Base-by-base conservation (phyloP, 92 coral and sea anemone genomes). In the Zoanthus sansibaricus region DNA sequence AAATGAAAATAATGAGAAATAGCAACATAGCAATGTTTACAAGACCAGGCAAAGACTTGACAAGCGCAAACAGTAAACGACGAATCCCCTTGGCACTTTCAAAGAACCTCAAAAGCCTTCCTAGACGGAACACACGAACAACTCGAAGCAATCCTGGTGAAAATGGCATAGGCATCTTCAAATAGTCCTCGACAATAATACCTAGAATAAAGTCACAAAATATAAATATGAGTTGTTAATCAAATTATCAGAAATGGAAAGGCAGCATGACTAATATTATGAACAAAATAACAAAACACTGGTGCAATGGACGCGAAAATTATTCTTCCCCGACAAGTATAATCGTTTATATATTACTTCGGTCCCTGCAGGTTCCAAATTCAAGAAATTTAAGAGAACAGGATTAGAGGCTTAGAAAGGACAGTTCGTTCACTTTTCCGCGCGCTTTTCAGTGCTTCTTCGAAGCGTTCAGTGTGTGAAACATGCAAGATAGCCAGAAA, bases 91-190 rank as follows among this genome's bases (percentile, higher is more conserved):
- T 97, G 21, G 98, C 98, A 17, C 98, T 95, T 71, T 97, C 99
- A 80, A 97, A 97, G 94, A 97, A 97, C 47, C 99, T 93, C 45
- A 97, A 86, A 62, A 97, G 80, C 69, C 99, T 89, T 20, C 98
- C 99, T 25, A 97, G 91, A 52, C 99, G 94, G 82, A 97, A 97
- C 42, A 93, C 98, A 42, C 99, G 95, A 10, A 95, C 99, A 30
- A 97, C 99, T 72, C 99, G 97, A 25, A 97, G 95, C 17, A 97
- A 87, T 32, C 99, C 99, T 37, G 99, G 99, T 11, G 99, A 97
- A 88, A 97, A 92, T 6, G 91, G 89, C 99, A 97, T 97, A 30
- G 91, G 82, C 84, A 86, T 33, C 86, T 87, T 91, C 18, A 95
- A 87, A 54, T 93, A 95, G 68, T 95, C 98, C 76, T 95, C 98